Evolutionary conservation across 2,797 vertebrate genomes (phyloP).

Genomic region (Iguana delicatissima): DNA sequence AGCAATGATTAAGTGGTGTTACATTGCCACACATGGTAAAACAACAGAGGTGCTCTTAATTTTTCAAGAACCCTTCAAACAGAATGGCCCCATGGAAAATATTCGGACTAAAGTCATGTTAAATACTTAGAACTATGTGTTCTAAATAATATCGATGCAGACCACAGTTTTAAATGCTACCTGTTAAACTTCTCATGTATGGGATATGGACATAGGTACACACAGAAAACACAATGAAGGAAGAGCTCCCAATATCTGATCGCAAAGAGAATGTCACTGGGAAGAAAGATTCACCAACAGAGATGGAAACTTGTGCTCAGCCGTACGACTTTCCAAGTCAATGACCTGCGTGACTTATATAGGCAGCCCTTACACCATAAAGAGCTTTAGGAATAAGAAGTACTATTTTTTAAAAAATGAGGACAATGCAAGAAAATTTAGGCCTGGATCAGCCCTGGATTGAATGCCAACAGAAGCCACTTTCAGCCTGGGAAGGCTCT

Average conservation of each 20-base stretch:
- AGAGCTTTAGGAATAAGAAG: neutral
- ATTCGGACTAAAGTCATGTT: neutral
- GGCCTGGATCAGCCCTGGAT: neutral
- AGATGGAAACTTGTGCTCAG: neutral
- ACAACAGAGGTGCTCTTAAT: neutral
- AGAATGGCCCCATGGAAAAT: neutral
- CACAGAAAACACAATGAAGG: neutral
- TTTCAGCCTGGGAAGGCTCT: neutral
- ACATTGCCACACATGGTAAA: neutral
- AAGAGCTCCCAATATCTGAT: neutral
- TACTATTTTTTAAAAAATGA: no score
- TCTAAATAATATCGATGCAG: neutral
- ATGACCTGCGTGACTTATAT: neutral
- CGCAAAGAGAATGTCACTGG: neutral
- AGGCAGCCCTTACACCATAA: neutral
- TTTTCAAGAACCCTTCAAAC: neutral
- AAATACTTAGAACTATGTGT: neutral
- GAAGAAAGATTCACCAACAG: neutral
- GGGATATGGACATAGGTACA: no score
- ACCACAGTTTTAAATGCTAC: neutral
- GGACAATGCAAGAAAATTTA: neutral
- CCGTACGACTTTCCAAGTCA: neutral
- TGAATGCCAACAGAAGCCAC: fast-evolving
- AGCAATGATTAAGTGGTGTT: no score
- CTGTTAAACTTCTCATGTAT: neutral